Conservation (phyloP, 1,140 invertebrate genomes). For the Colletes gigas region DNA sequence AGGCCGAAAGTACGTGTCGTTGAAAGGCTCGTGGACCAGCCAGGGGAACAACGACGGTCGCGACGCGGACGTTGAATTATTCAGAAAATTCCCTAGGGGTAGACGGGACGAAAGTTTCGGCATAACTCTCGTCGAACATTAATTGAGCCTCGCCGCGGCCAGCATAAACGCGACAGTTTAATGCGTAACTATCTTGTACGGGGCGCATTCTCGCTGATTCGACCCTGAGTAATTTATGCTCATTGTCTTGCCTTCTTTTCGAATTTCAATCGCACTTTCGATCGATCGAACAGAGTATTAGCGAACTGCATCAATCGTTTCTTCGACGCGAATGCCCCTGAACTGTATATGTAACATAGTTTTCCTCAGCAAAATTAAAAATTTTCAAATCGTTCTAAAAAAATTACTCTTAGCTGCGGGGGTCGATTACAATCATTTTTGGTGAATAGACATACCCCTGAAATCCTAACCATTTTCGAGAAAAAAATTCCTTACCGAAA, state of each 20-base stretch:
- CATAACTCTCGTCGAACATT: constrained; percentile 48
- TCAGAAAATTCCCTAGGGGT: constrained; percentile 50
- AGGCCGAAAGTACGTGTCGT: background rate
- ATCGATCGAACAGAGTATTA: too few relatives aligned
- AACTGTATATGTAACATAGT: too few relatives aligned
- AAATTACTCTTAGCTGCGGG: too few relatives aligned
- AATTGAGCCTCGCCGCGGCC: constrained; percentile 39
- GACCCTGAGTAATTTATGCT: background rate
- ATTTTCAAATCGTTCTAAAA: too few relatives aligned
- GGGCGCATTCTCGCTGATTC: background rate
- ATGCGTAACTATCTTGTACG: constrained; percentile 17
- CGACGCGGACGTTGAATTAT: constrained; percentile 47
- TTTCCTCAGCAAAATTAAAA: too few relatives aligned
- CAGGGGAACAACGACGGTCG: constrained; percentile 4
- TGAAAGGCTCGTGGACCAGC: constrained; percentile 23
- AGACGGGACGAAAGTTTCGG: constrained; percentile 35
- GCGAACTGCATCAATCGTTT: too few relatives aligned
- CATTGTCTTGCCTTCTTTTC: background rate
- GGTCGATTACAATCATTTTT: too few relatives aligned
- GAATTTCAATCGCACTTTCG: too few relatives aligned
- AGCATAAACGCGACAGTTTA: constrained; percentile 22
- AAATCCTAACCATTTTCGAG: too few relatives aligned
- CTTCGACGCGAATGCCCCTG: too few relatives aligned
- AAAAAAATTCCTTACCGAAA: too few relatives aligned
- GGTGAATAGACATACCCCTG: too few relatives aligned